These are phyloP conservation scores for Chelidonichthys spinosus DNA, from an alignment of 2,797 vertebrate species.

Conservation along the genomic window DNA sequence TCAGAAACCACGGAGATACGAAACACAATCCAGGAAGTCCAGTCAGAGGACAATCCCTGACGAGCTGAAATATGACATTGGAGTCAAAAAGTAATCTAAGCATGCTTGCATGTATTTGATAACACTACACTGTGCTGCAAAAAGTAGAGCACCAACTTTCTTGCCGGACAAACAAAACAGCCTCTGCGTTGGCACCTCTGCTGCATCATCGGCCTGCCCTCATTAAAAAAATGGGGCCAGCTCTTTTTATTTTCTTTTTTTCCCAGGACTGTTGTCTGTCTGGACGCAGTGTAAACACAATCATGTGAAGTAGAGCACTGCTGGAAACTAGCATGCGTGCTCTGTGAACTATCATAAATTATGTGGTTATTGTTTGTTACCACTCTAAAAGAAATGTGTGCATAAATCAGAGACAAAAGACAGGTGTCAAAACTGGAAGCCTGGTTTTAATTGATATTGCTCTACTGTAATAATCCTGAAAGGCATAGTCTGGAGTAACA, in stretches of 20 bases:
- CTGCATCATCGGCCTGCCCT: background rate
- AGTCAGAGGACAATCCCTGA: too few species aligned
- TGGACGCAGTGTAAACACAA: background rate
- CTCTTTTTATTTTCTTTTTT: background rate
- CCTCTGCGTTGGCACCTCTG: background rate
- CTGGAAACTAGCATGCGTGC: constrained; percentile 6
- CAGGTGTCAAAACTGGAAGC: constrained; percentile 98
- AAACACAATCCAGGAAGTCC: too few species aligned
- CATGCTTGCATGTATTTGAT: background rate
- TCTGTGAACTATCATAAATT: constrained; percentile 18
- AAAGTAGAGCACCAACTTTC: constrained; percentile 3
- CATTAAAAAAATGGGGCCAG: constrained; percentile 11
- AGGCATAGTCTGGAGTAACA: constrained; percentile 99
- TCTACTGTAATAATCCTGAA: constrained; percentile 99
- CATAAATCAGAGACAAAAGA: constrained; percentile 79
- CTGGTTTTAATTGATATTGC: constrained; percentile 99
- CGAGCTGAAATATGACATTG: background rate
- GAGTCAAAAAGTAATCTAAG: background rate
- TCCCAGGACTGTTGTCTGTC: constrained; percentile 10
- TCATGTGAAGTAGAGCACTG: constrained; percentile 6
- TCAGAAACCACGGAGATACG: background rate
- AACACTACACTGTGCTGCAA: background rate
- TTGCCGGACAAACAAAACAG: background rate
- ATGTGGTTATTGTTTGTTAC: background rate
- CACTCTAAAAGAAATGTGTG: constrained; percentile 1